Conservation (phyloP, 2,113 vertebrate species). For the Pachyramphus minor region DNA sequence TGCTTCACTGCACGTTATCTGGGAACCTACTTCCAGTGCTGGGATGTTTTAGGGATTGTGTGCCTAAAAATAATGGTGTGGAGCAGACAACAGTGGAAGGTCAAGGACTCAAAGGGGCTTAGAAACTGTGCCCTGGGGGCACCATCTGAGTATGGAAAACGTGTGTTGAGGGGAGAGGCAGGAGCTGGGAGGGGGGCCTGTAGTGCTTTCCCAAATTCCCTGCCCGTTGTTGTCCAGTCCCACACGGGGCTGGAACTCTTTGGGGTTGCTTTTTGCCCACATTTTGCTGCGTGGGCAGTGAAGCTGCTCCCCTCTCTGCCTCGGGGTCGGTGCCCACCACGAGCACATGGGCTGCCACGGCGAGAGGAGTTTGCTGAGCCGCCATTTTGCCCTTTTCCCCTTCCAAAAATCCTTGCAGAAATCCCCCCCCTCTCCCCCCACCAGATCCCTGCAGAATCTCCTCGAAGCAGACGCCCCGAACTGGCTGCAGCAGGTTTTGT, state of each 20-base stretch:
- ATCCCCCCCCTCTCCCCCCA: no score
- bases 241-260: fast-evolving
- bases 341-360: neutral
- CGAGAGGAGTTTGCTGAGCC: neutral
- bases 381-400: neutral
- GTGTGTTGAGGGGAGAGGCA: neutral
- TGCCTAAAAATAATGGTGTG: constrained; percentile 33
- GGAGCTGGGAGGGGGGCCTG: neutral
- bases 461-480: neutral
- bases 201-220: neutral
- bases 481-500: neutral
- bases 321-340: neutral
- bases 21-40: neutral
- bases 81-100: neutral
- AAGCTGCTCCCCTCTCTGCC: neutral
- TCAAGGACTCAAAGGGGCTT: neutral
- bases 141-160: neutral
- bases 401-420: neutral
- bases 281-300: neutral
- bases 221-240: neutral
- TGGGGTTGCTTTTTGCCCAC: neutral
- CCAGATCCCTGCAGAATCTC: neutral
- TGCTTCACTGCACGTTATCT: neutral
- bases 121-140: neutral
- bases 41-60: neutral